Evolutionary conservation across 1,140 invertebrate species (phyloP).

Genomic region (Eufriesea mexicana): DNA sequence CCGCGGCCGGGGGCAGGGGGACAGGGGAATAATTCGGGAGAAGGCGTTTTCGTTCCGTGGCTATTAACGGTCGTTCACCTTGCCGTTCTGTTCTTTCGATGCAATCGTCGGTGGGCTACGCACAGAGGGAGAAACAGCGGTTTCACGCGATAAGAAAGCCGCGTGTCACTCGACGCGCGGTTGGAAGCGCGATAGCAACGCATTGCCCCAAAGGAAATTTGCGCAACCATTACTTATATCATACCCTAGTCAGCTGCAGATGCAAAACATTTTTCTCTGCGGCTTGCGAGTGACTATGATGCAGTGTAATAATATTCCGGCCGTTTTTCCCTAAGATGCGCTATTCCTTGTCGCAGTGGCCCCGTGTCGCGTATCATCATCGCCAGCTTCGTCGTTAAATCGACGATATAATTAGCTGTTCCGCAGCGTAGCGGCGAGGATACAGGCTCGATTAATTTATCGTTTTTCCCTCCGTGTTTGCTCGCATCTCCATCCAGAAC

Average conservation of each 20-base stretch:
- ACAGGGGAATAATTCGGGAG: background rate
- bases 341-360: background rate
- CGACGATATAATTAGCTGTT: background rate
- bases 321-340: constrained; percentile 47
- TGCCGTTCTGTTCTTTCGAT: background rate
- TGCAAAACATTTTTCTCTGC: constrained; percentile 69
- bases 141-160: constrained; percentile 54
- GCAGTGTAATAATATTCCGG: constrained; percentile 70
- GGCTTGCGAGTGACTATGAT: constrained; percentile 67
- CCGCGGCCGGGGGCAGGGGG: background rate
- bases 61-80: constrained; percentile 4
- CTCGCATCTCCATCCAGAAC: background rate
- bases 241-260: constrained; percentile 65
- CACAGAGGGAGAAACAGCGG: constrained; percentile 19
- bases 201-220: constrained; percentile 64
- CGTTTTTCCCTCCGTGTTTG: background rate
- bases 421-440: background rate
- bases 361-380: too few relatives aligned
- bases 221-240: constrained; percentile 68
- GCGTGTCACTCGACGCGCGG: constrained; percentile 44
- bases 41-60: background rate
- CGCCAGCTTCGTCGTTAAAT: background rate
- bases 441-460: background rate
- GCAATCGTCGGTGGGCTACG: background rate
- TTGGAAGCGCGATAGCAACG: constrained; percentile 46